Conservation (phyloP, 1,140 invertebrate genomes). For the Lepidurus apus region DNA sequence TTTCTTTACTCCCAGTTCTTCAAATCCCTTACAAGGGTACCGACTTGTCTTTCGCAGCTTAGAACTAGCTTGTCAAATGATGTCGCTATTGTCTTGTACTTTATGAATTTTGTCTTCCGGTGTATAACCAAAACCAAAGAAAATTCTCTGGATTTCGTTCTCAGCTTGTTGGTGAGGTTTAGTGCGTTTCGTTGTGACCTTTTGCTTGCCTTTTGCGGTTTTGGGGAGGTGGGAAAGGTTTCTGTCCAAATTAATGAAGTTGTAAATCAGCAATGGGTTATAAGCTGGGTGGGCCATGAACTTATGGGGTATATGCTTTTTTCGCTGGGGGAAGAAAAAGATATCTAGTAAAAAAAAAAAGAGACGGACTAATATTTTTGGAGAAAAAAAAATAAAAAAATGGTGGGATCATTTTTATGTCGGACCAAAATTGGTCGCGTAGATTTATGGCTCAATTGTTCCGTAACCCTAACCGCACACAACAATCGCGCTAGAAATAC, state of each 20-base stretch:
- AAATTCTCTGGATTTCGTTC: no score
- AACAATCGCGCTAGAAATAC: neutral
- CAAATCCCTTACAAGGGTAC: neutral
- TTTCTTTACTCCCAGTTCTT: no score
- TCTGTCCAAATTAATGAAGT: constrained; percentile 19
- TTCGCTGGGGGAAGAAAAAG: neutral
- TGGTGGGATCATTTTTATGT: neutral
- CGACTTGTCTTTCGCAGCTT: neutral
- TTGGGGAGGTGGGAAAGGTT: neutral
- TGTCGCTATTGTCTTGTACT: neutral
- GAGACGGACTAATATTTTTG: neutral
- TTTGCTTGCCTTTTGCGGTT: neutral
- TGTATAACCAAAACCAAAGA: neutral
- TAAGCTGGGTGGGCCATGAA: neutral
- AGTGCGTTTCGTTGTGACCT: neutral
- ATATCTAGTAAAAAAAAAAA: neutral
- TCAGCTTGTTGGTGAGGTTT: neutral
- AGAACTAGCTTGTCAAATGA: neutral
- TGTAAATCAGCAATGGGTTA: constrained; percentile 15
- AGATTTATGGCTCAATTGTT: constrained; percentile 17
- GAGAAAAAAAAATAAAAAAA: neutral
- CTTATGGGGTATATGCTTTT: neutral
- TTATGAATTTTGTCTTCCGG: constrained; percentile 3
- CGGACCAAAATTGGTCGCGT: constrained; percentile 14
- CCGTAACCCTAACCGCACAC: neutral